These are phyloP conservation scores for Mola mola DNA, from an alignment of 2,113 vertebrate genomes.

Conservation along the genomic window DNA sequence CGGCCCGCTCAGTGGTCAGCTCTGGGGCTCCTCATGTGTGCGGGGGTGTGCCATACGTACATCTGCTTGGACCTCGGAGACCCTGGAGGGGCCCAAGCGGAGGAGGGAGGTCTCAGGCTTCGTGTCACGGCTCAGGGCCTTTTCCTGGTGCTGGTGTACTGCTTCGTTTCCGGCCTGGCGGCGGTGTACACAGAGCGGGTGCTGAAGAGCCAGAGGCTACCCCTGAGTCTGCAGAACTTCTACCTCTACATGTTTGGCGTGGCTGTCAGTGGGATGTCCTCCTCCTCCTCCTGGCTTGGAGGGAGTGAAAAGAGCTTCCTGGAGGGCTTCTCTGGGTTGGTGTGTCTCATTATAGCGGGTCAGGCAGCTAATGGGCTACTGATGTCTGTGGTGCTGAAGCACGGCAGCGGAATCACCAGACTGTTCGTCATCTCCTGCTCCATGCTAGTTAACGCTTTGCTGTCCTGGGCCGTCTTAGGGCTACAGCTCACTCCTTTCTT, in stretches of 20 bases:
- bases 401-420: slow-evolving; percentile 92
- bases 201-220: slow-evolving; percentile 88
- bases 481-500: slow-evolving; percentile 89
- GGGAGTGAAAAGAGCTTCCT: slow-evolving; percentile 76
- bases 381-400: slow-evolving; percentile 94
- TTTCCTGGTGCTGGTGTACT: slow-evolving; percentile 85
- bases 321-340: slow-evolving; percentile 86
- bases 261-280: slow-evolving; percentile 81
- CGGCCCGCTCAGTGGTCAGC: slow-evolving; percentile 81
- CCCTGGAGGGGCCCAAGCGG: neutral
- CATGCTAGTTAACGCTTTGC: slow-evolving; percentile 88
- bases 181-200: slow-evolving; percentile 91
- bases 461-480: slow-evolving; percentile 85
- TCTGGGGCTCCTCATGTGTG: slow-evolving; percentile 84
- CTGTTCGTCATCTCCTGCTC: slow-evolving; percentile 95
- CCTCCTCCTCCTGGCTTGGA: slow-evolving; percentile 72
- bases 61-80: slow-evolving; percentile 77
- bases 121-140: slow-evolving; percentile 85
- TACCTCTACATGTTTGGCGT: slow-evolving; percentile 93
- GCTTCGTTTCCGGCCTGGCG: slow-evolving; percentile 88
- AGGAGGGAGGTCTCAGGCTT: slow-evolving; percentile 59
- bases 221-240: slow-evolving; percentile 91
- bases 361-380: slow-evolving; percentile 92
- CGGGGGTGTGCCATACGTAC: slow-evolving; percentile 86
- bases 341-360: slow-evolving; percentile 85